Percentiles rank a stretch among this genome's conserved stretches.
Conservation (phyloP, 2,113 vertebrate species). For the Psophia crepitans region DNA sequence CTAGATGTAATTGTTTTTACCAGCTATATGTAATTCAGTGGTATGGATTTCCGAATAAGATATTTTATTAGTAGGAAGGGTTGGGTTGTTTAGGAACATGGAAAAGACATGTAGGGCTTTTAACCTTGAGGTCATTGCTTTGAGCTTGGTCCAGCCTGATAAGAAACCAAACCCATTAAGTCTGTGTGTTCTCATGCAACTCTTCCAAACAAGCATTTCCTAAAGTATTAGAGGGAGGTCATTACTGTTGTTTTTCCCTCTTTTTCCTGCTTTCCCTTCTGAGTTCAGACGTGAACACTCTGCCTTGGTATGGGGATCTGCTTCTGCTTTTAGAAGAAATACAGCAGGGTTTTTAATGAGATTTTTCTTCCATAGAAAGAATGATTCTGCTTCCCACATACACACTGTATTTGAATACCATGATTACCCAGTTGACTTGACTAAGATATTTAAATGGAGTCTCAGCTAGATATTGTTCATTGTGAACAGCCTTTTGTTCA, state of each 20-base stretch:
- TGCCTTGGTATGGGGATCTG: neutral
- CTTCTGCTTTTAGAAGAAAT: neutral
- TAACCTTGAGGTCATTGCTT: neutral
- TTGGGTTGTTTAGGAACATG: slow-evolving; percentile 25
- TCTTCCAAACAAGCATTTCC: slow-evolving; percentile 48
- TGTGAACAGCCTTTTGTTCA: neutral
- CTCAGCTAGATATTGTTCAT: neutral
- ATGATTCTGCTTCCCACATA: neutral
- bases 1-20: neutral
- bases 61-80: slow-evolving; percentile 11
- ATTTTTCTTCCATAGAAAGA: neutral
- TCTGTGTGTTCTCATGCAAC: slow-evolving; percentile 20
- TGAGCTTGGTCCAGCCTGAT: slow-evolving; percentile 26
- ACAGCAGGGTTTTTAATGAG: neutral
- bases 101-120: slow-evolving; percentile 6
- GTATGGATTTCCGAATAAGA: neutral
- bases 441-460: neutral
- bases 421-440: neutral
- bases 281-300: neutral
- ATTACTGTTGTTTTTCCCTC: neutral
- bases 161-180: neutral
- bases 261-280: slow-evolving; percentile 5
- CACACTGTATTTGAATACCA: neutral
- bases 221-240: neutral
- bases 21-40: neutral